Base-by-base conservation (phyloP, 2,888 invertebrate genomes). In the Choreutis nemorana region DNA sequence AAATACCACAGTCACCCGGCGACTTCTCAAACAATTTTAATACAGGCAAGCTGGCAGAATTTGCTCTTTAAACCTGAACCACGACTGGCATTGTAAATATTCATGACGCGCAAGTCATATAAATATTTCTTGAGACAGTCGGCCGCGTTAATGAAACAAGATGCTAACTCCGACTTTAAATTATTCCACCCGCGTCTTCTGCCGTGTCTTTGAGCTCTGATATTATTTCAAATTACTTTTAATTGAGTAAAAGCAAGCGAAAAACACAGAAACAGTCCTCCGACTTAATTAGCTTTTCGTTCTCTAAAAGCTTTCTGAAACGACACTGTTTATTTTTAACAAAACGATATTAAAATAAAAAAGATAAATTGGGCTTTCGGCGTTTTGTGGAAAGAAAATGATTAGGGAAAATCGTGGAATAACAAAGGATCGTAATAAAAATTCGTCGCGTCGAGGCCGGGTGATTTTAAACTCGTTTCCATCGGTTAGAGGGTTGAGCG, bases 181-280 rank as follows among this genome's bases (percentile, higher is more conserved):
- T 70, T 66, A 73, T 70, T 65, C 67, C 49, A 42, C 50, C 37
- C 55, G 50, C 65, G 57, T 58, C 55, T 40, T 48, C 32, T 38
- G 42, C 42, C 45, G 40, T 49, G 54, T 57, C 65, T 64, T 61
- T 61, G 56, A 57, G 53, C 53, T 51, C 50, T 40, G 58, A 61
- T 67, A 68, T 72, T 68, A 72, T 67, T 72, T 61, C 55, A 65
- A 66, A 72, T 73, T 68, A 72, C 71, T 72, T 72, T 71, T 72
- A 72, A 72, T 72, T 72, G 67, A 62, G 57, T 62, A 66, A 64
- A 66, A 63, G 65, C 65, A 61, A 61, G 50, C 56, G 56, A 62
- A 63, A 59, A 63, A 65, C 61, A 61, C 54, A 59, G 60, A 51
- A 63, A 58, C 58, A 57, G 50, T 55, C 49, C 54, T 54, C 50